Base-by-base conservation (phyloP, 2,797 vertebrate genomes). In the Smutsia gigantea region DNA sequence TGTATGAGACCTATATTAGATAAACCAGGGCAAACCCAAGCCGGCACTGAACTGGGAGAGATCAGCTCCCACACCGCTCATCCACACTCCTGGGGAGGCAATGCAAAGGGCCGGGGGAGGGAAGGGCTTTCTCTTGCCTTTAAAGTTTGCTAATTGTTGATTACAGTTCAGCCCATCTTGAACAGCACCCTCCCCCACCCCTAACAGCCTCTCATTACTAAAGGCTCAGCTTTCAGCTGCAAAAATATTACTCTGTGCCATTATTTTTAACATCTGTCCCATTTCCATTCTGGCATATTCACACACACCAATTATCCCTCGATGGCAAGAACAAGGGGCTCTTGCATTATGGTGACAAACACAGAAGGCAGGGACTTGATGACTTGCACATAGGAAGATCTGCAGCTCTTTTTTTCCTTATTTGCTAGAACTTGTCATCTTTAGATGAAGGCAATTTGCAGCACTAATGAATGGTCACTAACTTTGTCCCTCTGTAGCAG, bases 191-290 rank as follows among this genome's bases (percentile, higher is more conserved):
- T 96, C 72, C 69, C 96, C 97, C 93, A 97, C 92, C 83, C 93
- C 96, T 0, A 39, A 72, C 37, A 97, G 83, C 97, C 91, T 97
- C 72, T 93, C 46, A 57, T 96, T 95, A 95, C 74, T 51, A 92
- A 97, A 93, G 49, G 94, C 97, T 97, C 90, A 55, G 96, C 92
- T 96, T 96, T 95, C 92, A 98, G 97, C 96, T 83, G 97, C 93
- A 98, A 97, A 97, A 98, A 97, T 96, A 98, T 98, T 98, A 96
- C 97, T 98, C 97, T n/a, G 90, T 94, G 98, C 97, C 97, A 98
- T 98, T 96, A 97, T 98, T 98, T 90, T 96, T 97, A 98, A 97
- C 98, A 98, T 98, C 98, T 99, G 98, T 96, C 97, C 97, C 82
- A 90, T 88, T 98, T 89, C 74, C 97, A 98, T 94, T 96, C 94